Base-by-base conservation (phyloP, 2,888 invertebrate genomes). In the Coremacera marginata region DNA sequence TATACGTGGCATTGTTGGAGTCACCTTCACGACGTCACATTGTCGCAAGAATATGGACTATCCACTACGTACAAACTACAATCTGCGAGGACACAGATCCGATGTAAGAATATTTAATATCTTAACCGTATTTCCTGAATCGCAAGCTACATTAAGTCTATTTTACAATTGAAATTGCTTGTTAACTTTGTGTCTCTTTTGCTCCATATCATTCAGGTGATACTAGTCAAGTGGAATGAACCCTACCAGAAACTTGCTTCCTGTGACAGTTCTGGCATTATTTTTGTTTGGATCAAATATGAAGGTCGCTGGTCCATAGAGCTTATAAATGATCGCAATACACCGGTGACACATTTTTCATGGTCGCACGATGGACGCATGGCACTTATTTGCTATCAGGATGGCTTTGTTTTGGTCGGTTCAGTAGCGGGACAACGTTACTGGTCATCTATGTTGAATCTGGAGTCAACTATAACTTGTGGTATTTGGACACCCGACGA, bases 241-340 rank as follows among this genome's bases (percentile, higher is more conserved):
- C 97, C 98, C 0, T 98, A 98, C 89, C 98, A 98, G 90, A 98
- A 99, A 90, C 90, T 99, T 83, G 98, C 98, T 7, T 98, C 98
- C 5, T 99, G 98, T 90, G 99, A 99, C 91, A 95, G 96, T 85
- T 96, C 96, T 2, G 98, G 99, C 1, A 97, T 99, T 77, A 99
- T 99, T 88, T 99, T 99, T 90, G 98, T 99, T 34, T 99, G 99
- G 99, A 98, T 99, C 86, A 98, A 98, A 89, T 98, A 98, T 90
- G 99, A 99, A 88, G 98, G 98, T 60, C 93, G 98, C 63, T 99
- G 99, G 99, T 98, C 98, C 83, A 98, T 99, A 85, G 99, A 99
- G 90, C 92, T 99, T 82, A 99, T 99, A 89, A 99, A 99, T 90
- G 99, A 99, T 90, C 92, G 99, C 62, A 98, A 96, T 88, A 98